Evolutionary conservation across 2,797 vertebrate genomes (phyloP).

Genomic region (Bradypus variegatus): DNA sequence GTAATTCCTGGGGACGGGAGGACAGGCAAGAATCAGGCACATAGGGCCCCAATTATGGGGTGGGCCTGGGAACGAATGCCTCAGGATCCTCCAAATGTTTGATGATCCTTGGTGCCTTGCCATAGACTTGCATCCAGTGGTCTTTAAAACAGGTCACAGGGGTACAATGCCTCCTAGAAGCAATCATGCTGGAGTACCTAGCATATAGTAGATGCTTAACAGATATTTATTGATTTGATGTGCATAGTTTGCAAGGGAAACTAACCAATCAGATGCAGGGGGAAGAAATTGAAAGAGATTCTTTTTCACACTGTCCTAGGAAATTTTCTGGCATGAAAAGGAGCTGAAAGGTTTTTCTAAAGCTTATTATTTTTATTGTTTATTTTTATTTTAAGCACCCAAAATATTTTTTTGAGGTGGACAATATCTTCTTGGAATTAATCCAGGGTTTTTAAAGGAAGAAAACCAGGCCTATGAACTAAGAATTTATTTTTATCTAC

Average conservation of each 20-base stretch:
- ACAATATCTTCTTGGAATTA: background rate
- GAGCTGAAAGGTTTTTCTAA: background rate
- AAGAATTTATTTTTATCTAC: background rate
- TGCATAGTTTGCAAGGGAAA: background rate
- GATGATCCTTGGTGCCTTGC: background rate
- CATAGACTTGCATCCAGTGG: background rate
- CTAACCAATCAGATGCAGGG: background rate
- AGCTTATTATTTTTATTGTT: background rate
- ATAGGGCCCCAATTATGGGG: background rate
- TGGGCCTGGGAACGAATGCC: background rate
- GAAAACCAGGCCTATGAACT: background rate
- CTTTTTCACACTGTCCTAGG: background rate
- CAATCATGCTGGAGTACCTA: background rate
- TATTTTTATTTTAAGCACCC: background rate
- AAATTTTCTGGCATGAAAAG: conserved; percentile 16
- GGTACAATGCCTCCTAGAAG: background rate
- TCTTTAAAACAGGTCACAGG: background rate
- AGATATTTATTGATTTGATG: background rate
- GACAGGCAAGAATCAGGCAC: background rate
- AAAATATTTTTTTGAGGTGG: background rate
- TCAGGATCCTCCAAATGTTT: background rate
- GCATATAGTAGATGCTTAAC: background rate
- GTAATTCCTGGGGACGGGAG: too few relatives aligned
- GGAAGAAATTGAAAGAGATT: conserved; percentile 8
- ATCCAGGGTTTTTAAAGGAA: background rate